Evolutionary conservation across 2,888 invertebrate genomes (phyloP), one percentile per base, ranked within the genome.

Genomic region (Hedychridium roseum): DNA sequence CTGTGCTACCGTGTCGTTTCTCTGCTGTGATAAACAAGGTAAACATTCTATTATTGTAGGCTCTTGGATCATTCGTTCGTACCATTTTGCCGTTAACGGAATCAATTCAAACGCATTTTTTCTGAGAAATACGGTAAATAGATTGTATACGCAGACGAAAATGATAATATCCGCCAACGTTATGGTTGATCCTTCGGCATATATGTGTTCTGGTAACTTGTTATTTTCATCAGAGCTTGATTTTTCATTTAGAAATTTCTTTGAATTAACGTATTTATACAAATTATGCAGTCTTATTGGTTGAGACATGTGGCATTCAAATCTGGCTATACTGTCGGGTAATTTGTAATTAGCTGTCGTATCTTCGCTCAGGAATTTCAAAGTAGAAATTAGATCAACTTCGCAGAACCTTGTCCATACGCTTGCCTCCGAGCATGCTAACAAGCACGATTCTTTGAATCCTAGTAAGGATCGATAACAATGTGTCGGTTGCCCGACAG

Each of bases 371-470:
- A 60, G 37, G 85, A 60, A n/a, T 79, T 83, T 83, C 0, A 88
- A 79, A 1, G 87, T 84, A 41, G 80, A 75, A 7, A 90, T 83
- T 31, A 94, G 80, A 71, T 94, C 91, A 2, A 91, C 83, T 82
- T 96, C 96, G 82, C 96, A 96, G 74, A 94, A 94, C 68, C 89
- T 90, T 0, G 95, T 96, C 95, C 94, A 95, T 27, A 91, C 82
- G 5, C 94, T 93, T 5, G 86, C 84, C 80, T 94, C 94, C 17
- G 92, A 88, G 41, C 92, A 92, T 1, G 93, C 89, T 66, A 90
- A 83, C 9, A 94, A 80, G 69, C 93, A 93, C 41, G 89, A 86
- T 52, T 85, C 86, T 50, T 92, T 87, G 70, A 93, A 94, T 1
- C 94, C 93, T 9, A 94, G 80, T 30, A 93, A 77, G 14, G 82